A percentile compares a stretch with the other conserved stretches of the same genome.
These are phyloP conservation scores for Chymomyza procnemis DNA, from an alignment of 2,888 invertebrate genomes.

Conservation along the genomic window DNA sequence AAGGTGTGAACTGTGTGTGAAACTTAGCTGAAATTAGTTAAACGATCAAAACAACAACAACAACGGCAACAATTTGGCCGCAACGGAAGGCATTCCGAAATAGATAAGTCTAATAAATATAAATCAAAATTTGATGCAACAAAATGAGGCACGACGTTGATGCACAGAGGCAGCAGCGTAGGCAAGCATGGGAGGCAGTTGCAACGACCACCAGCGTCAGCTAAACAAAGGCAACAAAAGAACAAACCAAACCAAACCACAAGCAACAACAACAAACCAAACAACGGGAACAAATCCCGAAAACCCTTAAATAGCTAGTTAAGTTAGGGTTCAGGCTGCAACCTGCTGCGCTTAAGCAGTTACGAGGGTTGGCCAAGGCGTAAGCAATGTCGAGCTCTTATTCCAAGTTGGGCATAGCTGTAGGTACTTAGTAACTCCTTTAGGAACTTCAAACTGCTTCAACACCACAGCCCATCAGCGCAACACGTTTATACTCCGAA, in stretches of 20 bases:
- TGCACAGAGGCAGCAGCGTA: not conserved
- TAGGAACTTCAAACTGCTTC: no score
- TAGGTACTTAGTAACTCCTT: no score
- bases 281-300: not conserved
- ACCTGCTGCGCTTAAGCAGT: constrained; percentile 50
- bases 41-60: not conserved
- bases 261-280: constrained; percentile 17
- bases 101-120: constrained; percentile 20
- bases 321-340: constrained; percentile 22
- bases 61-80: not conserved
- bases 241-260: constrained; percentile 21
- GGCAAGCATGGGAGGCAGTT: constrained; percentile 30
- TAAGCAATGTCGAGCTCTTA: no score
- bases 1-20: not conserved
- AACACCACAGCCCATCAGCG: no score
- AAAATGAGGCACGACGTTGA: not conserved
- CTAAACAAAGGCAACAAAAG: constrained; percentile 37
- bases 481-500: no score
- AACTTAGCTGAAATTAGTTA: not conserved
- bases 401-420: no score
- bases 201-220: constrained; percentile 60
- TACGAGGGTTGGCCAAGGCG: not conserved
- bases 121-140: constrained; percentile 61
- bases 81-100: constrained; percentile 41
- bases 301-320: not conserved